Base-by-base conservation (phyloP, 2,797 vertebrate species). In the Sebastes oblongus region DNA sequence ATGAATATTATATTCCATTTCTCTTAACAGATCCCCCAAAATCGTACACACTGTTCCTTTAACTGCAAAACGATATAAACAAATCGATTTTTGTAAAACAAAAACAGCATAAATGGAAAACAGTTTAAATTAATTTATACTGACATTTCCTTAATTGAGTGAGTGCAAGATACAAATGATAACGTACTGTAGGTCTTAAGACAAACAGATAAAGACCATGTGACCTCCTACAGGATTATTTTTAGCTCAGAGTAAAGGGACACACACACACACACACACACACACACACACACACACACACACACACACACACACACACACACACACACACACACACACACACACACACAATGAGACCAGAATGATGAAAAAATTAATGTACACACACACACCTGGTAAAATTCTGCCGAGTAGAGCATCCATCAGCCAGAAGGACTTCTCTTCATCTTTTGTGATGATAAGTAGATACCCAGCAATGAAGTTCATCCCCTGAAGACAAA, bases 341-440 rank as follows among this genome's bases (percentile, higher is more conserved):
- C 0, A 27, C 14, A 56, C 36, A 46, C 2, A 1, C 77, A 13
- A 84, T 84, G 14, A 46, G 16, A 46, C 16, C 42, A 46, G 42
- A 46, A 46, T 46, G 42, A 46, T 46, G 16, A 46, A 46, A 16
- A 46, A 18, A 46, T 18, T 2, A 8, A 46, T 46, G 42, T 46
- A 18, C 42, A 74, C 50, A 32, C 30, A 32, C 32, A 60, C n/a
- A 32, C 8, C 94, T 91, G 93, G 91, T 86, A 94, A 81, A 62
- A 93, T 95, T 82, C 90, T 91, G 46, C 91, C 78, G 0, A 95
- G 87, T 8, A 99, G 96, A 50, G 98, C 97, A 29, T 99, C 98
- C 81, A 99, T 91, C 77, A 99, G 93, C 98, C 98, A 99, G 86
- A 99, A 99, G 6, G 98, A 96, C 27, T 98, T 97, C 72, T 99